Evolutionary conservation across 2,888 invertebrate species (phyloP).

Genomic region (Desoria tigrina): DNA sequence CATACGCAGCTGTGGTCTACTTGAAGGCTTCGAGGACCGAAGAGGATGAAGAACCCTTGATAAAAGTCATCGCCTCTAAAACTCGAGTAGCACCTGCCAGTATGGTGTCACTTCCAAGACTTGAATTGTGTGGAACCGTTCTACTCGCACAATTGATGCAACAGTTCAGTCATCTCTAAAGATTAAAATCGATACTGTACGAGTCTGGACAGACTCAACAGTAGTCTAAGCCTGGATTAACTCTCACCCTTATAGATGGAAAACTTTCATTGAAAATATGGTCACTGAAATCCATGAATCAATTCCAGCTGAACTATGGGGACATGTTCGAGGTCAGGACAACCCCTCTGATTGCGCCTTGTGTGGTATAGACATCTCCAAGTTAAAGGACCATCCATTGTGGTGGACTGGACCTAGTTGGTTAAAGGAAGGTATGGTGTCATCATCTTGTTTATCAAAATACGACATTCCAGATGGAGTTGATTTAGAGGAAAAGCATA

Average conservation of each 20-base stretch:
- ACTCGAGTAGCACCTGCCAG: conserved; percentile 49
- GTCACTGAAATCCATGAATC: conserved; percentile 45
- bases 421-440: too few relatives aligned
- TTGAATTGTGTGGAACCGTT: conserved; percentile 47
- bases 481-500: too few relatives aligned
- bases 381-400: conserved; percentile 22
- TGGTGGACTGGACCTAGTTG: conserved; percentile 54
- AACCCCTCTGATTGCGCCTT: conserved; percentile 54
- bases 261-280: conserved; percentile 49
- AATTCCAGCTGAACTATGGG: conserved; percentile 37
- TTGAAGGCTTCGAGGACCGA: not conserved
- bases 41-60: not conserved
- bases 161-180: conserved; percentile 5
- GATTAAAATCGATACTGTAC: not conserved
- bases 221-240: conserved; percentile 47
- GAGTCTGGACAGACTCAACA: conserved; percentile 43
- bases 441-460: too few relatives aligned
- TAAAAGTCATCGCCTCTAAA: conserved; percentile 34
- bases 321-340: conserved; percentile 45
- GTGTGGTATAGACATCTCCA: conserved; percentile 40
- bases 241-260: conserved; percentile 32
- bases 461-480: too few relatives aligned
- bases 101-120: conserved; percentile 42
- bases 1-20: not conserved
- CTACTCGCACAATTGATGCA: conserved; percentile 21